Conservation (phyloP, 2,113 vertebrate species). For the Daphoenositta chrysoptera region DNA sequence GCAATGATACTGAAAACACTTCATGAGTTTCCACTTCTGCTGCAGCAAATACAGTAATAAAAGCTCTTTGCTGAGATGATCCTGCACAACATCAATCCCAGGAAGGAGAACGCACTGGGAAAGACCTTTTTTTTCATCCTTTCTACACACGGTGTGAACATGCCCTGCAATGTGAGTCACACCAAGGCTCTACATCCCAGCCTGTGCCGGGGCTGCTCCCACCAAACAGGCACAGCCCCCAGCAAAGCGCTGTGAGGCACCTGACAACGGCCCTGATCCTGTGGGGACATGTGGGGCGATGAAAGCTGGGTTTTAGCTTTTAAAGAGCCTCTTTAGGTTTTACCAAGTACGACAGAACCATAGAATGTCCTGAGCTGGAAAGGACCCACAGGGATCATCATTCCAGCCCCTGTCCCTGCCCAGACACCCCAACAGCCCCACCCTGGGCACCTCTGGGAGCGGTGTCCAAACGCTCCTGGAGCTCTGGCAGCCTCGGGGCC, state of each 20-base stretch:
- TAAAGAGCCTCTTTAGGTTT: not conserved
- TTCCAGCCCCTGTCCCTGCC: accelerated
- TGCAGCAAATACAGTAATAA: not conserved
- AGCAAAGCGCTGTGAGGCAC: not conserved
- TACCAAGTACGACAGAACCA: not conserved
- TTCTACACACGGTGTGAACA: accelerated
- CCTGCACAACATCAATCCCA: not conserved
- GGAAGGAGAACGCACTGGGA: not conserved
- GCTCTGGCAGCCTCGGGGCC: not conserved
- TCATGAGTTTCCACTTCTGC: not conserved
- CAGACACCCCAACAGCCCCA: not conserved
- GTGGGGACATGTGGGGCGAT: accelerated
- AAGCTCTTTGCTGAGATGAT: not conserved
- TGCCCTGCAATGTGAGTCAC: not conserved
- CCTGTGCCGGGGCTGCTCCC: not conserved
- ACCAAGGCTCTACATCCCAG: not conserved
- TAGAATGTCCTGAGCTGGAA: not conserved
- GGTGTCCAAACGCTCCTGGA: not conserved
- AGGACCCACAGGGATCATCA: accelerated
- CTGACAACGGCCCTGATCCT: not conserved
- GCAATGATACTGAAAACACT: not conserved
- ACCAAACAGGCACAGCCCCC: not conserved
- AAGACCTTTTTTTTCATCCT: not conserved
- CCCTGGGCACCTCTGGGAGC: not conserved
- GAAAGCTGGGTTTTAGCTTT: not conserved